Conservation (phyloP, 2,797 vertebrate genomes). For the Cryptoblepharus egeriae region DNA sequence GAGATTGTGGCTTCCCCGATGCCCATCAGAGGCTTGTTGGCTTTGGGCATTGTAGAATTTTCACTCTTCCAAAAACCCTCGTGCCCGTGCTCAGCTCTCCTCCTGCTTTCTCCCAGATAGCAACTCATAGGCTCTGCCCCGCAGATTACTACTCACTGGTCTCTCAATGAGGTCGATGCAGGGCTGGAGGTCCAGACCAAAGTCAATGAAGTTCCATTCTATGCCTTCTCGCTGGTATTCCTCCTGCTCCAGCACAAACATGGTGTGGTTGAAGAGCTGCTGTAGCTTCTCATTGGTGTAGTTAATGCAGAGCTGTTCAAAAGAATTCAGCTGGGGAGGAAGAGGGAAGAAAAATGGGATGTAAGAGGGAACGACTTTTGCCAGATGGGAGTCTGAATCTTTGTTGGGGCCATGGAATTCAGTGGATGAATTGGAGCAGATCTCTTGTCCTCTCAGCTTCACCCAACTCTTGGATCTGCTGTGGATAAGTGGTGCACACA, state of each 20-base stretch:
- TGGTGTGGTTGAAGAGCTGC: slow-evolving; percentile 84
- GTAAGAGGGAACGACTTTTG: not conserved
- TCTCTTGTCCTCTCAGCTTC: too few species aligned
- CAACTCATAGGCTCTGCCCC: too few species aligned
- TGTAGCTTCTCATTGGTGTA: slow-evolving; percentile 85
- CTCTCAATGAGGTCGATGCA: slow-evolving; percentile 87
- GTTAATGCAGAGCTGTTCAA: slow-evolving; percentile 83
- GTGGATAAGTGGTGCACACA: too few species aligned
- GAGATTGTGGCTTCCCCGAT: too few species aligned
- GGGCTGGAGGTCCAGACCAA: slow-evolving; percentile 77
- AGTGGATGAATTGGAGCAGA: too few species aligned
- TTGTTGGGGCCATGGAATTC: too few species aligned
- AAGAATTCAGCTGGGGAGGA: slow-evolving; percentile 74
- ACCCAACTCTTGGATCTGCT: too few species aligned
- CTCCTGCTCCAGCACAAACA: slow-evolving; percentile 80
- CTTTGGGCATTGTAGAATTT: not conserved
- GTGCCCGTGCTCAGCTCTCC: too few species aligned
- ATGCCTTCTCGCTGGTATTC: slow-evolving; percentile 71
- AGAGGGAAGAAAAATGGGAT: not conserved
- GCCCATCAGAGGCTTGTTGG: not conserved
- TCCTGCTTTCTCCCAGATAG: too few species aligned
- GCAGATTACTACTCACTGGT: slow-evolving; percentile 75
- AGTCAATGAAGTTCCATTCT: slow-evolving; percentile 78
- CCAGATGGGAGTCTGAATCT: not conserved
- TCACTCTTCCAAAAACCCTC: not conserved